These are phyloP conservation scores for Brachystomella parvula DNA, from an alignment of 1,140 invertebrate species.

Conservation along the genomic window DNA sequence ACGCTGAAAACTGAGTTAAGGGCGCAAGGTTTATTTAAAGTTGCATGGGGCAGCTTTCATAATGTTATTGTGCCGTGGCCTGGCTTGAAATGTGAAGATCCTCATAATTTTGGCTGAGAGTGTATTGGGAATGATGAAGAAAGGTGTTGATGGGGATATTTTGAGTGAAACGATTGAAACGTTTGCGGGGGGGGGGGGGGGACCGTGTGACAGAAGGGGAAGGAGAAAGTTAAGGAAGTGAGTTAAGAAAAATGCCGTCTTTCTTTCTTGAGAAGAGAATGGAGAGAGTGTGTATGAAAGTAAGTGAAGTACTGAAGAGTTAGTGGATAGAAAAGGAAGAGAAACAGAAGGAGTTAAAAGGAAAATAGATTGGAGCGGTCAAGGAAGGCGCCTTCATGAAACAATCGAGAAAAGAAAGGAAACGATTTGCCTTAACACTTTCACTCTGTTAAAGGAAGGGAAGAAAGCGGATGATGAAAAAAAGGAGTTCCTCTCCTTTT, in stretches of 20 bases:
- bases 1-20: no score
- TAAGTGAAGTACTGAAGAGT: slow-evolving; percentile 5
- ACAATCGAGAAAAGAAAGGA: slow-evolving; percentile 33
- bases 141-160: slow-evolving; percentile 37
- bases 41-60: no score
- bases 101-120: no score
- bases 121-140: slow-evolving; percentile 6
- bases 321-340: slow-evolving; percentile 10
- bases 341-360: slow-evolving; percentile 7
- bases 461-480: neutral
- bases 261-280: neutral
- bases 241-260: slow-evolving; percentile 5
- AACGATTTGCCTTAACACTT: slow-evolving; percentile 35
- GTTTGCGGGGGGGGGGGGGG: neutral
- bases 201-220: slow-evolving; percentile 22
- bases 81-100: no score
- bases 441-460: neutral
- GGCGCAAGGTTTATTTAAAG: no score
- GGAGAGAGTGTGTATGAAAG: neutral
- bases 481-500: neutral
- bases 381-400: slow-evolving; percentile 37
- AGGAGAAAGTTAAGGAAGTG: slow-evolving; percentile 4
- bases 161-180: slow-evolving; percentile 34
- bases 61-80: no score
- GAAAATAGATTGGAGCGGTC: slow-evolving; percentile 38